phyloP scores from a whole-genome alignment of 2,888 invertebrate genomes.

The Antheraea assamensis region DNA sequence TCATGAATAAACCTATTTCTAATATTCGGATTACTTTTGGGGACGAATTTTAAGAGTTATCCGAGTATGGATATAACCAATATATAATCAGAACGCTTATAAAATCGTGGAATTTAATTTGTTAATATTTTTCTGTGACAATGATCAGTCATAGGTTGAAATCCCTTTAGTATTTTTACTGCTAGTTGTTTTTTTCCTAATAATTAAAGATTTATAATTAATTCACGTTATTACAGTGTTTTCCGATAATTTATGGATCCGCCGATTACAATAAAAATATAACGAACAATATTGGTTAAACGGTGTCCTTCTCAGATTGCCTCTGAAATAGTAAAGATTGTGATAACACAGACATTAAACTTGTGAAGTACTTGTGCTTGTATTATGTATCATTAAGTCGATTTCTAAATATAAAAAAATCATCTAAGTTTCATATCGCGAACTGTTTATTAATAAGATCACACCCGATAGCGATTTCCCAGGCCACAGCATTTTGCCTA shows the following conservation, averaged over 20 bases:
- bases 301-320: background rate
- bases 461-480: constrained; percentile 42
- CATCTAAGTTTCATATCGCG: constrained; percentile 30
- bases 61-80: background rate
- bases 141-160: background rate
- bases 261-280: background rate
- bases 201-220: no score
- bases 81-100: no score
- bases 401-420: background rate
- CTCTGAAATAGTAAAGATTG: background rate
- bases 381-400: background rate
- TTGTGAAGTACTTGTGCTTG: background rate
- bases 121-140: no score
- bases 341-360: background rate
- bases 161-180: background rate
- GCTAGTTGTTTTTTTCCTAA: no score
- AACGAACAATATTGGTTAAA: background rate
- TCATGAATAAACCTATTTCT: no score
- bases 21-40: no score
- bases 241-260: background rate
- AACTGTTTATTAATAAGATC: constrained; percentile 30
- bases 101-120: no score
- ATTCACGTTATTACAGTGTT: no score
- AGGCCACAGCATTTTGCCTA: constrained; percentile 56
- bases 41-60: background rate